Evolutionary conservation across 2,888 invertebrate species (phyloP).

Genomic region (Blomia tropicalis): DNA sequence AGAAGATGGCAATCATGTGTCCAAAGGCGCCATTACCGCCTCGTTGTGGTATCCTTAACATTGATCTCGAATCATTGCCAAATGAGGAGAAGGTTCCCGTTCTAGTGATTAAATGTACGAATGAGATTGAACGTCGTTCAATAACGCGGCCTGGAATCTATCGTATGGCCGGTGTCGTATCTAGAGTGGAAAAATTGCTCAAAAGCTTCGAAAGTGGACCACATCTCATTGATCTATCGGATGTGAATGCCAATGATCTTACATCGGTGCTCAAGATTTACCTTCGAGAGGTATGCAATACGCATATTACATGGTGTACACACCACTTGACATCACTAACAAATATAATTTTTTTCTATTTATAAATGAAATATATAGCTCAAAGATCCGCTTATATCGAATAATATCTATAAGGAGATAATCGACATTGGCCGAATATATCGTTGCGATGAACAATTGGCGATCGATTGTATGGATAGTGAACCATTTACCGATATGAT

Average conservation of each 20-base stretch:
- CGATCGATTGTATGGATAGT: neutral
- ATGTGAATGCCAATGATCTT: constrained; percentile 24
- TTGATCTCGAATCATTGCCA: constrained; percentile 6
- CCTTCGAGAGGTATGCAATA: constrained; percentile 26
- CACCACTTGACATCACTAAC: neutral
- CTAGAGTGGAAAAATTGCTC: constrained; percentile 23
- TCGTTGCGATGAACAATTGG: neutral
- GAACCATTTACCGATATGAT: constrained; percentile 7
- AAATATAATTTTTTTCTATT: neutral
- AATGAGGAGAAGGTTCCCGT: constrained; percentile 19
- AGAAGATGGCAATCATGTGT: constrained; percentile 24
- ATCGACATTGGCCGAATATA: constrained; percentile 22
- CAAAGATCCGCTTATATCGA: constrained; percentile 24
- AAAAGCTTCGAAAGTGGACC: constrained; percentile 26
- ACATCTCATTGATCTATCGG: constrained; percentile 24
- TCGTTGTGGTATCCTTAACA: constrained; percentile 4
- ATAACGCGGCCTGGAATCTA: constrained; percentile 23
- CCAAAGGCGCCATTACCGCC: constrained; percentile 18
- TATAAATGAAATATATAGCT: constrained; percentile 13
- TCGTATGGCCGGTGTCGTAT: constrained; percentile 25
- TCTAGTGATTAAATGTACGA: constrained; percentile 24
- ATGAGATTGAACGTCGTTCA: constrained; percentile 25
- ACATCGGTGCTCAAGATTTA: constrained; percentile 25
- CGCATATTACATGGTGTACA: no score
- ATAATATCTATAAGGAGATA: constrained; percentile 23